These are phyloP conservation scores for Proctacanthus coquilletti DNA, from an alignment of 1,140 invertebrate genomes.

Conservation along the genomic window DNA sequence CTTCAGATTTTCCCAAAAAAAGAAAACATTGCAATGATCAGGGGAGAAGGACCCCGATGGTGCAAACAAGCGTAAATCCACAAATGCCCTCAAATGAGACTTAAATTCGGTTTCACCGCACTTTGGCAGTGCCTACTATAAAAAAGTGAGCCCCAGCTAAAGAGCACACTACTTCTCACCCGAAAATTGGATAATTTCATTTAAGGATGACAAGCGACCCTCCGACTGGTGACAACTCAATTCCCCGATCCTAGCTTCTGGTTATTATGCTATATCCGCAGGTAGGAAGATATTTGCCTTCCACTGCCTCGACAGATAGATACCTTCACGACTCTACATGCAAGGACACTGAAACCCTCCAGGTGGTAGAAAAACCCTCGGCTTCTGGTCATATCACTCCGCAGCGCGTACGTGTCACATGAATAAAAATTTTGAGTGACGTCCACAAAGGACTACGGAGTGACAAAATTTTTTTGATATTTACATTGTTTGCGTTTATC, in stretches of 20 bases:
- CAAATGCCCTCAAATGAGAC: slow-evolving; percentile 30
- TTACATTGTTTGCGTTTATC: too few species aligned
- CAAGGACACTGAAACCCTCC: background rate
- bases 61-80: slow-evolving; percentile 18
- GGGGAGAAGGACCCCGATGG: background rate
- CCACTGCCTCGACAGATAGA: background rate
- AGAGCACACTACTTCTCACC: too few species aligned
- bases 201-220: slow-evolving; percentile 12
- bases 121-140: too few species aligned
- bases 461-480: too few species aligned
- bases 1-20: too few species aligned
- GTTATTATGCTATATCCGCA: background rate
- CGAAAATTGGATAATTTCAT: slow-evolving; percentile 31
- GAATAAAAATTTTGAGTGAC: too few species aligned
- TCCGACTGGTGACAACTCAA: background rate
- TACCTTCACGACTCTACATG: background rate
- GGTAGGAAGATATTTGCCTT: background rate
- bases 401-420: too few species aligned
- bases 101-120: slow-evolving; percentile 26
- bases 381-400: too few species aligned
- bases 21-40: background rate
- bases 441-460: too few species aligned
- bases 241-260: background rate
- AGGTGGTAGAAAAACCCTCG: too few species aligned
- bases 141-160: background rate